Percentiles rank a stretch among this genome's conserved stretches.
Evolutionary conservation across 92 coral and sea anemone genomes (phyloP).

Genomic region (Bergia sp.): DNA sequence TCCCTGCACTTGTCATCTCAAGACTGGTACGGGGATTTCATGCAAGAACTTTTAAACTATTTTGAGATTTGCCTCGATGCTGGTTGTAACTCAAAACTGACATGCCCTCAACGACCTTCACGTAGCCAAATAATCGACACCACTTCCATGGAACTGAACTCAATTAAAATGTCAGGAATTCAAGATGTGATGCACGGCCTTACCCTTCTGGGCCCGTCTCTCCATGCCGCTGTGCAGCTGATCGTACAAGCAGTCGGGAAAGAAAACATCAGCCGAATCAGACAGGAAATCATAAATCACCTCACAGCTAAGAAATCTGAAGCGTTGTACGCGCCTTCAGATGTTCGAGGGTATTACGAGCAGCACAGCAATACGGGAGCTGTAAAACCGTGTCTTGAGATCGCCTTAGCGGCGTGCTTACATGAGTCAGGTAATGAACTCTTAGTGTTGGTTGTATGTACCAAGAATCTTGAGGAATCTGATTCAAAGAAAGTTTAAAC

Average conservation of each 20-base stretch:
- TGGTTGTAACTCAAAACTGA: neutral
- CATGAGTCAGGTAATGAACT: neutral
- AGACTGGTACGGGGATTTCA: neutral
- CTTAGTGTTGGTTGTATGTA: neutral
- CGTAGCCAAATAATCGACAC: neutral
- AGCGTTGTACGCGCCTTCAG: neutral
- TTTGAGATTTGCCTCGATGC: constrained; percentile 3
- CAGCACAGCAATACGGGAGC: neutral
- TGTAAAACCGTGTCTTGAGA: neutral
- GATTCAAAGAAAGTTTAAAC: neutral
- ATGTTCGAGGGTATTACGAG: neutral
- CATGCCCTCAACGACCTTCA: neutral
- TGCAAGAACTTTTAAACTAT: neutral
- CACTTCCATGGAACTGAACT: neutral
- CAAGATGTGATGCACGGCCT: neutral
- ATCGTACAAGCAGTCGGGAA: neutral
- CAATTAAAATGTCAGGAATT: neutral
- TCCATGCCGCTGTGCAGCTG: neutral
- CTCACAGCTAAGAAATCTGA: neutral
- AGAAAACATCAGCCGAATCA: neutral
- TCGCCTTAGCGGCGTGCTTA: neutral
- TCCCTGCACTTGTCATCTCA: neutral
- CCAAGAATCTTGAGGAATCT: neutral
- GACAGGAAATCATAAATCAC: neutral
- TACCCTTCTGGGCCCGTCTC: neutral